These are phyloP conservation scores for Drosophila siamana DNA, from an alignment of 2,888 invertebrate species.

Conservation along the genomic window DNA sequence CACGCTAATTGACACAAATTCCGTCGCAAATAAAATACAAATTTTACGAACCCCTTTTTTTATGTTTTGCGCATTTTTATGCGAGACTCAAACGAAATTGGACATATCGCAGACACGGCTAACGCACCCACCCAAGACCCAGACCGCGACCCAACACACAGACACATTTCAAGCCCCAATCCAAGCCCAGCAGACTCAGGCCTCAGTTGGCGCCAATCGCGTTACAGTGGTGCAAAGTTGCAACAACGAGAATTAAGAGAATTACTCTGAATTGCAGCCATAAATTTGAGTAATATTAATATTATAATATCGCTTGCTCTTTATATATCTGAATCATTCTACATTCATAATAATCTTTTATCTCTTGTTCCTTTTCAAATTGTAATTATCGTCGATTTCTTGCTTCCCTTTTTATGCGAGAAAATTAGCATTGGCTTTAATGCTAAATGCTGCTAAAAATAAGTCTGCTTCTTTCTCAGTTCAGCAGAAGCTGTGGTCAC, in stretches of 20 bases:
- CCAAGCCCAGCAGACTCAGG: slow-evolving; percentile 1
- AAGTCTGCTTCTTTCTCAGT: not conserved
- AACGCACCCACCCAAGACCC: slow-evolving; percentile 65
- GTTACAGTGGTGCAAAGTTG: not conserved
- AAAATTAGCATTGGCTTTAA: not conserved
- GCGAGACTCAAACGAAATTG: slow-evolving; percentile 53
- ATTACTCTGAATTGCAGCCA: not conserved
- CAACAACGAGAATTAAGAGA: not conserved
- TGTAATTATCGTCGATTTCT: not conserved
- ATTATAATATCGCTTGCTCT: too few relatives aligned
- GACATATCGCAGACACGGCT: slow-evolving; percentile 60
- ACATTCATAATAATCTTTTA: not conserved
- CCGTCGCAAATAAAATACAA: slow-evolving; percentile 62
- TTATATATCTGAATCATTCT: not conserved
- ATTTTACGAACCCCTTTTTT: slow-evolving; percentile 28
- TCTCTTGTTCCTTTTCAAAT: not conserved
- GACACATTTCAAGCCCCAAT: not conserved
- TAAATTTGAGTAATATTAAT: too few relatives aligned
- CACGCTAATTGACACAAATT: slow-evolving; percentile 78
- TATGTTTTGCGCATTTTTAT: slow-evolving; percentile 64
- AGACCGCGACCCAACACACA: not conserved
- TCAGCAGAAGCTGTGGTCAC: not conserved
- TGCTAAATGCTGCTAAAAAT: not conserved
- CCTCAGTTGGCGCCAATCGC: slow-evolving; percentile 11
- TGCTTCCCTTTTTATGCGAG: not conserved